These are phyloP conservation scores for Perca schrenkii DNA, from an alignment of 2,113 vertebrate genomes.

Conservation along the genomic window DNA sequence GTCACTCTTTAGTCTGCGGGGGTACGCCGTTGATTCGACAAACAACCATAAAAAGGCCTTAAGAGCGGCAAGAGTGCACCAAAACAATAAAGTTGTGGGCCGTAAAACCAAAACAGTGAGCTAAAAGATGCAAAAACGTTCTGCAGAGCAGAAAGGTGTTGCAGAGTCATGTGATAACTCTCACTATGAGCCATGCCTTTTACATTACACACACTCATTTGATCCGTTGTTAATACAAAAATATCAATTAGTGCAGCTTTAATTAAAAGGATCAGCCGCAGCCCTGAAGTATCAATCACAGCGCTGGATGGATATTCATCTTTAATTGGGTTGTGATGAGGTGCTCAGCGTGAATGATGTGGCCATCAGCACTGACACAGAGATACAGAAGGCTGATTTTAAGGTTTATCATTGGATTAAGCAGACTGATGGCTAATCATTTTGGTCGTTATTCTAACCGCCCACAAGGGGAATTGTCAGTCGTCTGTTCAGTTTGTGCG, in stretches of 20 bases:
- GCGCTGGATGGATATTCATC: conserved; percentile 25
- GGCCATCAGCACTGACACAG: conserved; percentile 16
- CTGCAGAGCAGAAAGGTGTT: too few relatives aligned
- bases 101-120: neutral
- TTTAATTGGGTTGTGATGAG: conserved; percentile 49
- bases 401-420: conserved; percentile 34
- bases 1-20: too few relatives aligned
- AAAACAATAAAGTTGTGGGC: neutral
- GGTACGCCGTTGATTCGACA: too few relatives aligned
- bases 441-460: conserved; percentile 13
- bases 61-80: neutral
- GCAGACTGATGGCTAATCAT: conserved; percentile 12
- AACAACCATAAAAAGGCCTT: too few relatives aligned
- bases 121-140: neutral
- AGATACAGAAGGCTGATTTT: conserved; percentile 23
- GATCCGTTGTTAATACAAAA: neutral
- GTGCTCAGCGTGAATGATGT: conserved; percentile 38
- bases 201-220: neutral
- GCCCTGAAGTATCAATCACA: conserved; percentile 19
- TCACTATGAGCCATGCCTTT: neutral
- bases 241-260: conserved; percentile 18
- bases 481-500: conserved; percentile 27
- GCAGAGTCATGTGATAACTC: too few relatives aligned
- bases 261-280: conserved; percentile 27
- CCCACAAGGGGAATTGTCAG: conserved; percentile 3